phyloP scores from a whole-genome alignment of 2,113 vertebrate genomes.

The Mungos mungo region DNA sequence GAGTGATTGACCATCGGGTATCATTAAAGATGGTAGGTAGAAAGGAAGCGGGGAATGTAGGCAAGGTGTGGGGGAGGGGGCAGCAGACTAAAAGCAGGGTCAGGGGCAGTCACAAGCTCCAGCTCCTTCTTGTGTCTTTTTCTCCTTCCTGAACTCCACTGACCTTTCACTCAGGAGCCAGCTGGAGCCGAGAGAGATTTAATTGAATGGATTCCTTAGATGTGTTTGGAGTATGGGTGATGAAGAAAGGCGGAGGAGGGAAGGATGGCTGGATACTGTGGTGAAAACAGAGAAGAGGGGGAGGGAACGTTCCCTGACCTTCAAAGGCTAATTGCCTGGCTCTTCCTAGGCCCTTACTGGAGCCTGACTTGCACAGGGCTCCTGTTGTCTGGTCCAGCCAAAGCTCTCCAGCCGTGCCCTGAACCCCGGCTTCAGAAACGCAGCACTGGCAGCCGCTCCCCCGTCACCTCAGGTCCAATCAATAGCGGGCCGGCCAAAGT shows the following conservation, averaged over 20 bases:
- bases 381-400: constrained; percentile 80
- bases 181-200: constrained; percentile 95
- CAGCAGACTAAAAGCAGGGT: not conserved
- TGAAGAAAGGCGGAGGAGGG: constrained; percentile 78
- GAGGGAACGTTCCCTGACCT: constrained; percentile 86
- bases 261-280: constrained; percentile 58
- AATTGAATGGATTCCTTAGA: constrained; percentile 97
- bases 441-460: constrained; percentile 82
- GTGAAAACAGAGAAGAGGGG: constrained; percentile 25
- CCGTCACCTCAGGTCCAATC: constrained; percentile 74
- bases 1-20: constrained; percentile 95
- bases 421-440: constrained; percentile 83
- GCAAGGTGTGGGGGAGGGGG: constrained; percentile 19
- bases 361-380: constrained; percentile 81
- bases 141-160: constrained; percentile 92
- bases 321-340: constrained; percentile 94
- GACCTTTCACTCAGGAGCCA: constrained; percentile 98
- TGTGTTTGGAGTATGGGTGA: constrained; percentile 92
- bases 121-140: constrained; percentile 74
- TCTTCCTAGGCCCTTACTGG: constrained; percentile 87
- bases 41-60: constrained; percentile 42
- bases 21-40: constrained; percentile 89
- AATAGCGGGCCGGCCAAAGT: constrained; percentile 79
- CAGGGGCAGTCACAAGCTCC: constrained; percentile 29
- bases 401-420: not conserved